These are phyloP conservation scores for Colius striatus DNA, from an alignment of 2,113 vertebrate genomes.

Conservation along the genomic window DNA sequence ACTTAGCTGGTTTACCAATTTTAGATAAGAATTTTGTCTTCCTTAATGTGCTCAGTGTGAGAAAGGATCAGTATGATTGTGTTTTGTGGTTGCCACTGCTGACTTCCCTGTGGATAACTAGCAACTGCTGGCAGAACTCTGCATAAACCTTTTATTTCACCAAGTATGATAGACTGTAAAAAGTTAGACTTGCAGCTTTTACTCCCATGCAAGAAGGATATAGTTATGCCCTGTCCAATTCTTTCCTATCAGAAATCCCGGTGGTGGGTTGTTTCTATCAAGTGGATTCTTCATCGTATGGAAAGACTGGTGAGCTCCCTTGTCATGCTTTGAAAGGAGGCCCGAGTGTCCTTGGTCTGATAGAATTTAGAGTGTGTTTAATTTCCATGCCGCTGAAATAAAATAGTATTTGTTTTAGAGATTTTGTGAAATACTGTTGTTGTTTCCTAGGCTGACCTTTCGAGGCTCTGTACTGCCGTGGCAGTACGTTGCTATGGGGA, in stretches of 20 bases:
- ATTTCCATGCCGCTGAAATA: conserved; percentile 21
- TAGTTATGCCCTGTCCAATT: neutral
- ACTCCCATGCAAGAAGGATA: neutral
- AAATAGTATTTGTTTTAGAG: conserved; percentile 50
- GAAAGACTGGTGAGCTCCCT: neutral
- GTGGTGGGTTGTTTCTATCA: accelerated
- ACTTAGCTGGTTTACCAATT: neutral
- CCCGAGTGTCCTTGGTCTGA: neutral
- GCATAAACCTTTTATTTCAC: neutral
- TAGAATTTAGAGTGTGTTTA: conserved; percentile 19
- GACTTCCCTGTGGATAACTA: neutral
- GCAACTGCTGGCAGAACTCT: neutral
- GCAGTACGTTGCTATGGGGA: conserved; percentile 55
- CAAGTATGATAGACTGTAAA: neutral
- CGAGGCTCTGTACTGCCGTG: neutral
- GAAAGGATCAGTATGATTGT: neutral
- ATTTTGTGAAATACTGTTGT: conserved; percentile 46
- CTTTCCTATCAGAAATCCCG: neutral
- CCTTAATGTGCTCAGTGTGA: neutral
- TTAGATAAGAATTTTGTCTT: neutral
- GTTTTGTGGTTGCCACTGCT: neutral
- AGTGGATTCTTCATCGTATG: neutral
- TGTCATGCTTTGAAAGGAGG: neutral
- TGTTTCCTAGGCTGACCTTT: conserved; percentile 63
- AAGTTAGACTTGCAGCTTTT: neutral